Conservation (phyloP, 2,888 invertebrate genomes). For the Megaustenia siamemsis region DNA sequence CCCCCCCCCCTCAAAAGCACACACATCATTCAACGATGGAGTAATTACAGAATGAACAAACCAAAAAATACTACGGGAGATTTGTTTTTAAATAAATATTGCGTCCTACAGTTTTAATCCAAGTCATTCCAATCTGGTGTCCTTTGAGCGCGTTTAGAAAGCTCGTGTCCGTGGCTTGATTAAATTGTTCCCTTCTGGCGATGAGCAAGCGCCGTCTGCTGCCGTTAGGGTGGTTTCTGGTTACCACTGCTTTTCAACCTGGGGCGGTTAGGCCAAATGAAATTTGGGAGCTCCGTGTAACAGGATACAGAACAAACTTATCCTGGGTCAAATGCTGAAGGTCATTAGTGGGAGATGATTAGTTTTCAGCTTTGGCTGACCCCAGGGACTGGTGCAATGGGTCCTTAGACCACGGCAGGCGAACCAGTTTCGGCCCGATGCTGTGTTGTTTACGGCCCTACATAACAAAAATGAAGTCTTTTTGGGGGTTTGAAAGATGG, state of each 20-base stretch:
- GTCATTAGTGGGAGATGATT: slow-evolving; percentile 27
- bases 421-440: no score
- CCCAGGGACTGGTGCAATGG: not conserved
- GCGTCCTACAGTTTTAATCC: no score
- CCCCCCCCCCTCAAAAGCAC: no score
- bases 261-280: slow-evolving; percentile 35
- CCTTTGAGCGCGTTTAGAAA: not conserved
- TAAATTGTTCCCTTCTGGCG: not conserved
- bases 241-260: slow-evolving; percentile 6
- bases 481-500: no score
- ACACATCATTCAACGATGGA: no score
- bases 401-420: not conserved
- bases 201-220: slow-evolving; percentile 28
- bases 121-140: not conserved
- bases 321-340: slow-evolving; percentile 32
- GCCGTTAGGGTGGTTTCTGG: slow-evolving; percentile 21
- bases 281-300: slow-evolving; percentile 36
- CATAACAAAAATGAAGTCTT: no score
- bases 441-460: no score
- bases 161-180: no score
- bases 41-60: no score
- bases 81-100: no score
- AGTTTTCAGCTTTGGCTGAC: slow-evolving; percentile 15
- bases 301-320: slow-evolving; percentile 34
- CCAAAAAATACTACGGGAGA: no score